A percentile compares a stretch with the other conserved stretches of the same genome.
These are phyloP conservation scores for Theretra japonica DNA, from an alignment of 2,888 invertebrate genomes.

Conservation along the genomic window DNA sequence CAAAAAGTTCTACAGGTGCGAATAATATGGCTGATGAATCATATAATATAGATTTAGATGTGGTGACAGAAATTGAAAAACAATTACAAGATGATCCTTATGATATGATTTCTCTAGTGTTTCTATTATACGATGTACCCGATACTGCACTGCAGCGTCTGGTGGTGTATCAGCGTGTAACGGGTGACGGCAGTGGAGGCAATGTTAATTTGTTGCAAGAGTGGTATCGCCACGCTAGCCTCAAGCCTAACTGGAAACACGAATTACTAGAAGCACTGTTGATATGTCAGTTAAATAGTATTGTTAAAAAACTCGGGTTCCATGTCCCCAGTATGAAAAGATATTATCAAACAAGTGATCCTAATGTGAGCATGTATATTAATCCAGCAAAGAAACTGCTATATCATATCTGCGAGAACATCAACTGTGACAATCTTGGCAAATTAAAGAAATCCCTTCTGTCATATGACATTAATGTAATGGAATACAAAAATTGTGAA, in stretches of 20 bases:
- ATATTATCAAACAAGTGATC: constrained; percentile 60
- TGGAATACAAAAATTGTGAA: constrained; percentile 68
- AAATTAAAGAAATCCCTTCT: constrained; percentile 65
- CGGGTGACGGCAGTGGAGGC: constrained; percentile 55
- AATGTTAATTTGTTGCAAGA: constrained; percentile 68
- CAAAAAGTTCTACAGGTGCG: constrained; percentile 27
- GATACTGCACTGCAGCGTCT: constrained; percentile 73
- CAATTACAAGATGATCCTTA: constrained; percentile 62
- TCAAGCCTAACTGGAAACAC: constrained; percentile 65
- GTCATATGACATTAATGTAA: constrained; percentile 62
- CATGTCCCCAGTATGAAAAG: constrained; percentile 57
- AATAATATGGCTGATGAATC: constrained; percentile 51
- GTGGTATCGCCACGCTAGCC: constrained; percentile 68
- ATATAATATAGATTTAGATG: constrained; percentile 59
- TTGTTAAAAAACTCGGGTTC: constrained; percentile 72
- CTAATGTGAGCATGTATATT: constrained; percentile 55
- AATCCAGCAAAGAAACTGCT: constrained; percentile 70
- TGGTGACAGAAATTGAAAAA: constrained; percentile 67
- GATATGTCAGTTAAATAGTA: constrained; percentile 65
- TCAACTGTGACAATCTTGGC: constrained; percentile 57
- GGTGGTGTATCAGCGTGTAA: constrained; percentile 65
- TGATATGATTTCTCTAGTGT: constrained; percentile 73
- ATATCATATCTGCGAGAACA: constrained; percentile 72
- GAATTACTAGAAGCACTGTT: constrained; percentile 75
- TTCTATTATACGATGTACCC: constrained; percentile 72